Evolutionary conservation across 2,113 vertebrate species (phyloP), one percentile per base, ranked within the genome.

Genomic region (Oryzias woworae): DNA sequence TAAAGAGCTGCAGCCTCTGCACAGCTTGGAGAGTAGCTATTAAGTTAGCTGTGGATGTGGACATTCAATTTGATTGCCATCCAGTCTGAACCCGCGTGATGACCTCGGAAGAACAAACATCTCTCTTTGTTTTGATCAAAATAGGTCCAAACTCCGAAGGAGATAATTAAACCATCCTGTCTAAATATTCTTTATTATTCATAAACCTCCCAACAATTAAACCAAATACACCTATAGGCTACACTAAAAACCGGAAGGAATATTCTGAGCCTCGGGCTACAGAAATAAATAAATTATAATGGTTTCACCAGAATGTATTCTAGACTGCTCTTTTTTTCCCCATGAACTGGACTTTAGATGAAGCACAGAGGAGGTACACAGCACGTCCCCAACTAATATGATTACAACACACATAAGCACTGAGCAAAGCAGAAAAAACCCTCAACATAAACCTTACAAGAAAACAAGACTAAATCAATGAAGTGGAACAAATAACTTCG

Each of bases 201-300:
- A 85, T 82, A 78, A 83, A 82, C 56, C 64, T 82, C 67, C 62
- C 50, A 81, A 84, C 69, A 75, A 76, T 75, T 69, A 81, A 70
- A 68, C 70, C 10, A 4, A 81, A 80, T 77, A 64, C 77, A 83
- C 83, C 75, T 83, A 83, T 86, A 20, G 47, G 47, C 47, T 48
- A 75, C 75, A 87, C 83, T 81, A 83, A 71, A 48, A 78, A 78
- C 66, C 44, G 72, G 69, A 67, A 86, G 71, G 76, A 85, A 81
- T 80, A 73, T 77, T 86, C 61, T 5, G 49, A 55, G 81, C 81
- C 78, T 17, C n/a, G 0, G 71, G 81, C 67, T 26, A 10, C 49
- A 62, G 24, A 81, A 84, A 83, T 86, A 85, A 86, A 90, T 85
- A 84, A 86, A 84, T 85, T 74, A 89, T 84, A 81, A 71, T 16